Percentiles rank a stretch among this genome's conserved stretches.
These are phyloP conservation scores for Anolis carolinensis DNA, from an alignment of 2,113 vertebrate species.

Conservation along the genomic window DNA sequence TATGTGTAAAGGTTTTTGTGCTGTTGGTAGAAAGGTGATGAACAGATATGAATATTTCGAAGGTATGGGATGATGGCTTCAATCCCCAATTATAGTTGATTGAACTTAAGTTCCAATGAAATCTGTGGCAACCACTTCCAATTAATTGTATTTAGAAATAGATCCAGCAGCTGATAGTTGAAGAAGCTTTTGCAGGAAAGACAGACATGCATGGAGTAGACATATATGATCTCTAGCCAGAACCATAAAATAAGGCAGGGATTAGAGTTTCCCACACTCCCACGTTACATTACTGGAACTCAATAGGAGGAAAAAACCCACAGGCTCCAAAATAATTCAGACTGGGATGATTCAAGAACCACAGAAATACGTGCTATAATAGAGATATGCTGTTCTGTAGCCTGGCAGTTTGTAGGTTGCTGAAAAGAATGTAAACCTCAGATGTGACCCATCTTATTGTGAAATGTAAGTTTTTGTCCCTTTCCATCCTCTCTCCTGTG, in stretches of 20 bases:
- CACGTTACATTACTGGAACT: conserved; percentile 57
- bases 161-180: conserved; percentile 13
- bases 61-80: no score
- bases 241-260: conserved; percentile 54
- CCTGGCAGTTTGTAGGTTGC: not conserved
- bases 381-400: conserved; percentile 13
- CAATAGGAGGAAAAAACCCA: conserved; percentile 63
- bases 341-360: conserved; percentile 50
- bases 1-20: no score
- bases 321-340: conserved; percentile 66
- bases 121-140: not conserved
- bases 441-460: not conserved
- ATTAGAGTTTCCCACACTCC: conserved; percentile 46
- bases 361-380: not conserved
- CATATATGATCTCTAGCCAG: conserved; percentile 50
- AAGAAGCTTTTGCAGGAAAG: conserved; percentile 44
- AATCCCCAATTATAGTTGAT: not conserved
- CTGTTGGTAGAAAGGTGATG: no score
- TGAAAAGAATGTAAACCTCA: conserved; percentile 11
- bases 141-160: not conserved
- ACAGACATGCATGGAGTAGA: not conserved
- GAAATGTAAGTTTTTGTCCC: no score
- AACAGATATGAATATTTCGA: not conserved
- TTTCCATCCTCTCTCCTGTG: no score
- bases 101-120: not conserved